Conservation (phyloP, 2,888 invertebrate species). For the Thalpophila matura region DNA sequence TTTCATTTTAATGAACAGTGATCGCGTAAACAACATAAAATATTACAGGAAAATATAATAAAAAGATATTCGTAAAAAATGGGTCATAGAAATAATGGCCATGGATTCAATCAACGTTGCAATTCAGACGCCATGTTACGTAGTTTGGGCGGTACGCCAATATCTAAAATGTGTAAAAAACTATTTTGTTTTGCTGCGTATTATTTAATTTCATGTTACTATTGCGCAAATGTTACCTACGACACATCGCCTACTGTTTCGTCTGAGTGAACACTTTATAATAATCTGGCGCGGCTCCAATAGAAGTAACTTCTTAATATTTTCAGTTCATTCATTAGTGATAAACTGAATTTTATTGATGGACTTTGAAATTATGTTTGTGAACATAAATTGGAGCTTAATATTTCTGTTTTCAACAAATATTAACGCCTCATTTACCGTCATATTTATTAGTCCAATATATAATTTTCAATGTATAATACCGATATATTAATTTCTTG, state of each 20-base stretch:
- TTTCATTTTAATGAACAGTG: constrained; percentile 56
- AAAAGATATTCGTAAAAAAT: constrained; percentile 60
- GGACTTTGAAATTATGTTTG: constrained; percentile 50
- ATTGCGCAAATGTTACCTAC: constrained; percentile 58
- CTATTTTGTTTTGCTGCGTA: constrained; percentile 57
- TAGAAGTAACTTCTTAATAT: constrained; percentile 59
- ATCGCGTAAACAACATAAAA: constrained; percentile 61
- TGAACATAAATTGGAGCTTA: constrained; percentile 44
- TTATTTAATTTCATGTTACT: constrained; percentile 65
- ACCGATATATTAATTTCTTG: constrained; percentile 28
- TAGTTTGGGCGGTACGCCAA: constrained; percentile 61
- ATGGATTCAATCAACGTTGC: constrained; percentile 64
- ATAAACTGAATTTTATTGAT: constrained; percentile 62
- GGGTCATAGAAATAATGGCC: constrained; percentile 64
- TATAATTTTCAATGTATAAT: constrained; percentile 21
- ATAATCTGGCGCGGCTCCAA: constrained; percentile 64
- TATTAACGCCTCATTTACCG: constrained; percentile 16
- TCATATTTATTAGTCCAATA: constrained; percentile 24
- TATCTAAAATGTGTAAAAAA: constrained; percentile 52
- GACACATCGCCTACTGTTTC: constrained; percentile 53
- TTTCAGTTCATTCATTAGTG: constrained; percentile 63
- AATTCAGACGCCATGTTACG: constrained; percentile 59
- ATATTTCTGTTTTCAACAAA: constrained; percentile 25
- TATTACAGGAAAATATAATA: constrained; percentile 60
- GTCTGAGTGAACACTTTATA: constrained; percentile 55